phyloP scores from a whole-genome alignment of 2,797 vertebrate species.

The Notolabrus celidotus region DNA sequence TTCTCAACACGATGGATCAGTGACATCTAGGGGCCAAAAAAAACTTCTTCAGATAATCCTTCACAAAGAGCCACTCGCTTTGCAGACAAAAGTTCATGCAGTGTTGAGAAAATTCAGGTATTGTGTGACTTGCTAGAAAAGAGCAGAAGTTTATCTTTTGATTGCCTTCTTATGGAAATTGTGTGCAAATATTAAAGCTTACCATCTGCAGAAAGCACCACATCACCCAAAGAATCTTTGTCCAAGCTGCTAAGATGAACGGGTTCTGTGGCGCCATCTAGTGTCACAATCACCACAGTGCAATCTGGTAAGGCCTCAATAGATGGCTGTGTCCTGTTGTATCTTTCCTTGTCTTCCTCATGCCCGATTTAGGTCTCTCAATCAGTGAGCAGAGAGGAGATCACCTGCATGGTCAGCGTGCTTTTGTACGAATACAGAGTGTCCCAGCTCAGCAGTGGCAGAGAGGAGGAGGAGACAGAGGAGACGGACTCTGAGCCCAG shows the following conservation, averaged over 20 bases:
- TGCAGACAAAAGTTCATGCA: slow-evolving; percentile 26
- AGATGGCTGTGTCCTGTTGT: slow-evolving; percentile 16
- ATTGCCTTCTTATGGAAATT: background rate
- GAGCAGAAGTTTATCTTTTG: background rate
- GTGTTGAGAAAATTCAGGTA: too few relatives aligned
- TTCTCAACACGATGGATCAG: slow-evolving; percentile 10
- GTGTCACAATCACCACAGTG: slow-evolving; percentile 49
- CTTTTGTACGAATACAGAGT: slow-evolving; percentile 34
- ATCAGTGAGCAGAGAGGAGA: slow-evolving; percentile 56
- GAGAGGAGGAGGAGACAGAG: slow-evolving; percentile 60
- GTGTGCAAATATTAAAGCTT: slow-evolving; percentile 9
- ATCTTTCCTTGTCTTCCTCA: slow-evolving; percentile 40
- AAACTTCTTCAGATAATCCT: slow-evolving; percentile 21
- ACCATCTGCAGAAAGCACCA: slow-evolving; percentile 38
- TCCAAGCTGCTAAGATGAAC: slow-evolving; percentile 27
- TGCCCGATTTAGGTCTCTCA: slow-evolving; percentile 36
- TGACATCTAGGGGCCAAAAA: slow-evolving; percentile 26
- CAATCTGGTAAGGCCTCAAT: background rate
- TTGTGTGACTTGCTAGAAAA: slow-evolving; percentile 8
- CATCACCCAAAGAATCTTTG: slow-evolving; percentile 30
- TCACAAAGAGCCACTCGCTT: slow-evolving; percentile 27
- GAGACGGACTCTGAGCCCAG: slow-evolving; percentile 32
- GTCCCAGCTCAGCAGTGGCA: slow-evolving; percentile 23
- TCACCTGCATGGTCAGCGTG: slow-evolving; percentile 57
- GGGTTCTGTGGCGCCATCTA: slow-evolving; percentile 61